These are phyloP conservation scores for Diplogasteroides magnus DNA, from an alignment of 1,140 invertebrate genomes.

Conservation along the genomic window DNA sequence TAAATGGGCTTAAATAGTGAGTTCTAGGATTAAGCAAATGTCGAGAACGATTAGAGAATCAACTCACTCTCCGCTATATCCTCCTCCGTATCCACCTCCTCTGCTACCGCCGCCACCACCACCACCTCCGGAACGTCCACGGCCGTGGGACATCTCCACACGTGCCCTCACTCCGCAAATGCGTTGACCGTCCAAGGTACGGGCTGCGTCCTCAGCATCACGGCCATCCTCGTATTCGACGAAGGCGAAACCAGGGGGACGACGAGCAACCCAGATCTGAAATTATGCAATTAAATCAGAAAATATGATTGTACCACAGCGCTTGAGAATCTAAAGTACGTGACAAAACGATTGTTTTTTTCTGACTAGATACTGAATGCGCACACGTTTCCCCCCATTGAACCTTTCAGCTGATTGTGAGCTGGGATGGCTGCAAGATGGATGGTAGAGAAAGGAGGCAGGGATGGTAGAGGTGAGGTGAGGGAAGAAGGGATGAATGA, in stretches of 20 bases:
- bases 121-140: conserved; percentile 35
- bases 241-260: conserved; percentile 89
- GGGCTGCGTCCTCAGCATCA: conserved; percentile 88
- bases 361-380: too few species aligned
- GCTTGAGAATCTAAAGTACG: too few species aligned
- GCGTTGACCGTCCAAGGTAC: conserved; percentile 75
- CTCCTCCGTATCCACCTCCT: conserved; percentile 37
- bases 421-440: too few species aligned
- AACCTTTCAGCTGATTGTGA: too few species aligned
- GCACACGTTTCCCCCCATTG: too few species aligned
- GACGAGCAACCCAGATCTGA: conserved; percentile 75
- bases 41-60: neutral
- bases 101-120: conserved; percentile 37
- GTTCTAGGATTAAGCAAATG: neutral
- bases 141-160: conserved; percentile 47
- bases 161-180: conserved; percentile 53
- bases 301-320: too few species aligned
- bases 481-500: neutral
- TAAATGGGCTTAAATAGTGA: neutral
- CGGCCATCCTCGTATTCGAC: conserved; percentile 89
- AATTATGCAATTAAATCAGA: neutral
- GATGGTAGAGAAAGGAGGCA: neutral
- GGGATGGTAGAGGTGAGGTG: neutral
- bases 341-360: too few species aligned
- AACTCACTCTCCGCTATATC: conserved; percentile 24